phyloP scores from a whole-genome alignment of 1,140 invertebrate species.

The Ptiloglossa arizonensis region DNA sequence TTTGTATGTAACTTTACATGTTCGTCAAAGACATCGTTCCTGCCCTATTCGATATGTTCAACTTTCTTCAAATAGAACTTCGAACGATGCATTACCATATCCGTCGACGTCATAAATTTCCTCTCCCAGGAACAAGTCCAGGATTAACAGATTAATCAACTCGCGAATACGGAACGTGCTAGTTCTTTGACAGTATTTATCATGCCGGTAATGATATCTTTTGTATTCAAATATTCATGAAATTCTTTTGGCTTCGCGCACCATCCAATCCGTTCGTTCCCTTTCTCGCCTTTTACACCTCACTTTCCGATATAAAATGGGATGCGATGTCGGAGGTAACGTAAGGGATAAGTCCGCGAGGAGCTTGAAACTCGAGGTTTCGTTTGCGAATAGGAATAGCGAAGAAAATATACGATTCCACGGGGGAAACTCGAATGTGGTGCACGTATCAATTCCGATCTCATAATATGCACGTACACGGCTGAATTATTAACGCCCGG shows the following conservation, averaged over 20 bases:
- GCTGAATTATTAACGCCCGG: background rate
- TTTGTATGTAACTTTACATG: too few relatives aligned
- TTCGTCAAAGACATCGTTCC: too few relatives aligned
- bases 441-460: background rate
- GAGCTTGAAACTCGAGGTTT: background rate
- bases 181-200: background rate
- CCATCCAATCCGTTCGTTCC: background rate
- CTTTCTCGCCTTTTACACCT: slow-evolving; percentile 10
- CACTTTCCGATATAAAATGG: slow-evolving; percentile 12
- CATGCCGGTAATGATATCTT: background rate
- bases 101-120: too few relatives aligned
- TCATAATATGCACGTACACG: background rate
- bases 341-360: slow-evolving; percentile 17
- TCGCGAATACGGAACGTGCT: background rate
- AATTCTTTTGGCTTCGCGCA: slow-evolving; percentile 4
- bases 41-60: too few relatives aligned
- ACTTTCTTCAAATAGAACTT: too few relatives aligned
- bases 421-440: background rate
- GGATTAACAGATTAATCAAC: background rate
- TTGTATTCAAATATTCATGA: slow-evolving; percentile 25
- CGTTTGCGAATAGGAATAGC: slow-evolving; percentile 7
- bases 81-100: too few relatives aligned
- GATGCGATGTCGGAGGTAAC: background rate
- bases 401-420: background rate
- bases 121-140: too few relatives aligned